Evolutionary conservation across 2,888 invertebrate genomes (phyloP).

Genomic region (Drosophila lacicola): DNA sequence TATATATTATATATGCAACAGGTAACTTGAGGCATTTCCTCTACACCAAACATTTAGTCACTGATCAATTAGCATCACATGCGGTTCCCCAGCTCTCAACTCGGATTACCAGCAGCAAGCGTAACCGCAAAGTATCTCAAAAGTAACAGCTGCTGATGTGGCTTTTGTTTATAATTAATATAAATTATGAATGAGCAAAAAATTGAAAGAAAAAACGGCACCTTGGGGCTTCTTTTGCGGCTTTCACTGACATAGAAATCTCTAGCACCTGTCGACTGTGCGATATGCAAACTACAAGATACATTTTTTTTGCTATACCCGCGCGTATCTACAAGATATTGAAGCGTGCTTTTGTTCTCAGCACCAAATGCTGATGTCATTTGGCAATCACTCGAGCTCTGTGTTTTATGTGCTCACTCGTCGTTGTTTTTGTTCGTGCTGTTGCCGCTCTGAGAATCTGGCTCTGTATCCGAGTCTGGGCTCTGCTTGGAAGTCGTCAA

Average conservation of each 20-base stretch:
- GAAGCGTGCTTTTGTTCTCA: constrained; percentile 62
- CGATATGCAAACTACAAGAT: constrained; percentile 38
- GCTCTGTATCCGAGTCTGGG: constrained; percentile 15
- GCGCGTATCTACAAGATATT: constrained; percentile 29
- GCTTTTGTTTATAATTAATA: constrained; percentile 33
- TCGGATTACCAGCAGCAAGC: constrained; percentile 21
- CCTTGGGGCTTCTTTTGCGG: constrained; percentile 20
- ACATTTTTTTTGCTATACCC: constrained; percentile 15
- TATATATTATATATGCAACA: constrained; percentile 5
- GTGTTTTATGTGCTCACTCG: constrained; percentile 28
- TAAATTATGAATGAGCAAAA: constrained; percentile 17
- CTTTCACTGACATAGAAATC: constrained; percentile 58
- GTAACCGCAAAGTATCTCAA: constrained; percentile 22
- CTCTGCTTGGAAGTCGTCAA: constrained; percentile 51
- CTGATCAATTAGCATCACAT: constrained; percentile 47
- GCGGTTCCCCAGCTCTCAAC: constrained; percentile 26
- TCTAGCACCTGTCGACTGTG: constrained; percentile 43
- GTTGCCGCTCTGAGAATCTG: constrained; percentile 18
- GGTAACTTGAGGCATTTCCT: constrained; percentile 40
- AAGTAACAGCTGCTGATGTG: constrained; percentile 20
- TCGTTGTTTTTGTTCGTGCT: constrained; percentile 12
- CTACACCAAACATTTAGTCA: constrained; percentile 53
- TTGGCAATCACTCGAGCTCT: constrained; percentile 63
- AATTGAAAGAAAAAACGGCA: constrained; percentile 6
- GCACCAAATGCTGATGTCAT: constrained; percentile 69